Conservation (phyloP, 2,113 vertebrate genomes). For the Cyphomyrus plagiostoma region DNA sequence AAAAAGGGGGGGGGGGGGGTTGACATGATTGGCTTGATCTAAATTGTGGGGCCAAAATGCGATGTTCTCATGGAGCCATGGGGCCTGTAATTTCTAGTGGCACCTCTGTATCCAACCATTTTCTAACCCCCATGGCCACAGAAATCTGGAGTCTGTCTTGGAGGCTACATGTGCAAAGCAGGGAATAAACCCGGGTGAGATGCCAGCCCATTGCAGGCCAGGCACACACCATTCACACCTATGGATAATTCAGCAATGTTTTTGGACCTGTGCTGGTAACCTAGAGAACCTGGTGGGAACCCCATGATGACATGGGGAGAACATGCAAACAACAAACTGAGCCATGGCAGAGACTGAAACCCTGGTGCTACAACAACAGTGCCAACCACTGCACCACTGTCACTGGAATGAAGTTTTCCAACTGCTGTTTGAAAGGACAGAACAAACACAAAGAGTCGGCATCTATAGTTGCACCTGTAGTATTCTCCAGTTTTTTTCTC, state of each 20-base stretch:
- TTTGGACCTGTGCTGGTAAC: not conserved
- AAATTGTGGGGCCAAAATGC: not conserved
- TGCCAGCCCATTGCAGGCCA: not conserved
- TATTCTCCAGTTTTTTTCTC: conserved; percentile 56
- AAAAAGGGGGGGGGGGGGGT: not conserved
- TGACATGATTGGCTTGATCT: not conserved
- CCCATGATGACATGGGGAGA: not conserved
- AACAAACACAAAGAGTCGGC: not conserved
- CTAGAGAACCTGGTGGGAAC: not conserved
- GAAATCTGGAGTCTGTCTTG: not conserved
- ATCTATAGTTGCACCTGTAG: conserved; percentile 52
- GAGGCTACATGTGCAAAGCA: not conserved
- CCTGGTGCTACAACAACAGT: not conserved
- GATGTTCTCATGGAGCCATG: not conserved
- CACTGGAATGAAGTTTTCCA: not conserved
- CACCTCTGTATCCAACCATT: not conserved
- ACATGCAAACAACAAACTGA: not conserved
- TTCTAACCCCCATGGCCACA: not conserved
- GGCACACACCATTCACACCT: not conserved
- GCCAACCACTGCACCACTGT: not conserved
- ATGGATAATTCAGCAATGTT: not conserved
- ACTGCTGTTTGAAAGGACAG: not conserved
- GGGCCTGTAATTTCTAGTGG: not conserved
- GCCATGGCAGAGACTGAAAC: not conserved
- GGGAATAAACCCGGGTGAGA: not conserved